Evolutionary conservation across 2,888 invertebrate species (phyloP).

Genomic region (Dromius quadrimaculatus): DNA sequence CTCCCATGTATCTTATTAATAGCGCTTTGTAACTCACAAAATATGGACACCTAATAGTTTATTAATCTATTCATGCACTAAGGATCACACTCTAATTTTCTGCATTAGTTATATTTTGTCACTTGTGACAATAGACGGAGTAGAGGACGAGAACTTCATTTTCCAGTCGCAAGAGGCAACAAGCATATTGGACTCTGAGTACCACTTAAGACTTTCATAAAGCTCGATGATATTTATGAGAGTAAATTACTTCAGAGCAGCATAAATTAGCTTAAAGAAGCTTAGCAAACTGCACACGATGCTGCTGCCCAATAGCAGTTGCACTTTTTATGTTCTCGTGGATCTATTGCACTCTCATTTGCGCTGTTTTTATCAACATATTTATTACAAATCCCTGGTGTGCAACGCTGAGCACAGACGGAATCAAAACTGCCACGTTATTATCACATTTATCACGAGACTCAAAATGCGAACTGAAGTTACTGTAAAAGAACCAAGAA

Average conservation of each 20-base stretch:
- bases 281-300: slow-evolving; percentile 20
- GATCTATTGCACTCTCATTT: slow-evolving; percentile 42
- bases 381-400: slow-evolving; percentile 41
- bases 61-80: no score
- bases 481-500: no score
- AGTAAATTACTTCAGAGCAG: slow-evolving; percentile 37
- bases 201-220: slow-evolving; percentile 38
- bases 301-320: slow-evolving; percentile 8
- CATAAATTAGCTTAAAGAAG: slow-evolving; percentile 25
- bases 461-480: no score
- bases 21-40: no score
- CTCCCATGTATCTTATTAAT: no score
- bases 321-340: slow-evolving; percentile 14
- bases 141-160: slow-evolving; percentile 11
- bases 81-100: slow-evolving; percentile 4
- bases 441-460: slow-evolving; percentile 38
- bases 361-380: slow-evolving; percentile 45
- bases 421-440: slow-evolving; percentile 42
- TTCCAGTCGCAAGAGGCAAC: slow-evolving; percentile 9
- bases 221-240: slow-evolving; percentile 42
- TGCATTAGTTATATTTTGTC: slow-evolving; percentile 18
- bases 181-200: no score
- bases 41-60: no score
- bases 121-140: no score
- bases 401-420: neutral